These are phyloP conservation scores for Anagyrus pseudococci DNA, from an alignment of 2,888 invertebrate genomes.

Conservation along the genomic window DNA sequence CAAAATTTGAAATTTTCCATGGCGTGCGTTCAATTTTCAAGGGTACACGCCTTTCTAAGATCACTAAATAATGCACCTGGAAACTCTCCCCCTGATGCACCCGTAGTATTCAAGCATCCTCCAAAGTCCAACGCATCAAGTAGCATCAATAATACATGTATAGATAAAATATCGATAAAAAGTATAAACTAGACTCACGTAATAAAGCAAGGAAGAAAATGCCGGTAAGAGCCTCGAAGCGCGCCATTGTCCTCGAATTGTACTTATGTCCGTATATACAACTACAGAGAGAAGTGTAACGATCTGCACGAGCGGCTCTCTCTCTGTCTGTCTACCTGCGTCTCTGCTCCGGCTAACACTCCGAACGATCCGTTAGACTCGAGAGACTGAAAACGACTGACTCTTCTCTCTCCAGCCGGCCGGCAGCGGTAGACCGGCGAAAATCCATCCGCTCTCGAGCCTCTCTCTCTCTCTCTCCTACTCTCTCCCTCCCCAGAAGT, in stretches of 20 bases:
- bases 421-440: constrained; percentile 36
- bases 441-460: constrained; percentile 37
- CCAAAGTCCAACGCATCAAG: too few relatives aligned
- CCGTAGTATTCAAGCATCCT: too few relatives aligned
- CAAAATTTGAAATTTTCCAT: too few relatives aligned
- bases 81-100: too few relatives aligned
- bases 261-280: constrained; percentile 4
- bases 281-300: not conserved
- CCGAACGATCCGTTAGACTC: constrained; percentile 51
- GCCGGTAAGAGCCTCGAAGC: constrained; percentile 31
- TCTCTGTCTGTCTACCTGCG: not conserved
- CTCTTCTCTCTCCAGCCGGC: constrained; percentile 43
- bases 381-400: constrained; percentile 57
- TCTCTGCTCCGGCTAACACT: not conserved
- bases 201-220: constrained; percentile 35
- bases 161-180: too few relatives aligned
- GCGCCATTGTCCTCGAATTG: constrained; percentile 33
- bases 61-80: too few relatives aligned
- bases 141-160: too few relatives aligned
- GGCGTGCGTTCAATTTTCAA: too few relatives aligned
- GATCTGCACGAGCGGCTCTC: not conserved
- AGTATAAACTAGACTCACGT: constrained; percentile 42
- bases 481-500: constrained; percentile 3
- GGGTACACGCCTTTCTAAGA: too few relatives aligned
- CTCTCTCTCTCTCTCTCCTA: not conserved